Base-by-base conservation (phyloP, 2,113 vertebrate species). In the Natator depressus region DNA sequence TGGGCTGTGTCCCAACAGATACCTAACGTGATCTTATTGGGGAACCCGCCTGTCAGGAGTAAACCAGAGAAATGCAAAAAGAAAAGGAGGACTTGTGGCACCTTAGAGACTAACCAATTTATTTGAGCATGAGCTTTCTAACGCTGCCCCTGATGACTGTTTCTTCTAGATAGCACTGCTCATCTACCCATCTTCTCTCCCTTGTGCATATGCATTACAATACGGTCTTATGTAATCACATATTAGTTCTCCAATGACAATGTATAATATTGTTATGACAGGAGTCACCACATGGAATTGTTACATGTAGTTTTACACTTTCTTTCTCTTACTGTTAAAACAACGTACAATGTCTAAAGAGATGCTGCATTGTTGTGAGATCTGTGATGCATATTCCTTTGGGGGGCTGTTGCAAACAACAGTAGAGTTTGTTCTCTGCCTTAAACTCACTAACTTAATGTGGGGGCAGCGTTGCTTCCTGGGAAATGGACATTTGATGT, bases 261-360 rank as follows among this genome's bases (percentile, higher is more conserved):
- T 72, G 35, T 35, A 72, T 72, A 20, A 72, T 59, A 59, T 59
- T 17, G 65, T 72, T 72, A 38, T 38, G 65, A 72, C 16, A 72
- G 35, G 4, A 86, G 16, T 42, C 0, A 0, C 31, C 2, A 4
- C 1, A 84, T 54, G 8, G 31, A 5, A 9, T 46, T 75, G 49
- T 47, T 17, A 75, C 0, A 13, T 38, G 24, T n/a, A 83, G 13
- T n/a, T 80, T 86, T 79, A 29, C 2, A 57, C 27, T 6, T 62
- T 31, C 27, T 59, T 13, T 31, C 57, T 59, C 57, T 57, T 24
- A 51, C 55, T 8, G 1, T 0, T 2, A 53, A 9, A 85, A 47
- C 14, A 29, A 14, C 25, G 20, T 78, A 76, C 42, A 88, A 54
- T 12, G 53, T 49, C 10, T 51, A 13, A 59, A 51, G 55, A 46